Percentiles rank a stretch among this genome's conserved stretches.
Evolutionary conservation across 2,113 vertebrate species (phyloP).

Genomic region (Saimiri boliviensis): DNA sequence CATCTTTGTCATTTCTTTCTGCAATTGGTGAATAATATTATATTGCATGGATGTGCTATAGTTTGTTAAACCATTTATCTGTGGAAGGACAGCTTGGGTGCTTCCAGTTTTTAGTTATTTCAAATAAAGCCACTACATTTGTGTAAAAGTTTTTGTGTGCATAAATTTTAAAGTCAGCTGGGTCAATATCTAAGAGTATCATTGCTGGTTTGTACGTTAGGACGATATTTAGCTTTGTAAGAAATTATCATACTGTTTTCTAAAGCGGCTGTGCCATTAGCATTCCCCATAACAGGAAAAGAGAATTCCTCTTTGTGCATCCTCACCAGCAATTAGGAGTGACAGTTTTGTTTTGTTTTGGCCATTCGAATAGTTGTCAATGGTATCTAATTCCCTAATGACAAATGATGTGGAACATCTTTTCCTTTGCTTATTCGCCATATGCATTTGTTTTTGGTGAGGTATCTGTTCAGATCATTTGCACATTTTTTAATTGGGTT

Average conservation of each 20-base stretch:
- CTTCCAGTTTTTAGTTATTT: background rate
- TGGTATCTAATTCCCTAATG: background rate
- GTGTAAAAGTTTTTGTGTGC: background rate
- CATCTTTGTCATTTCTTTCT: background rate
- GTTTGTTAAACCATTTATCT: too few relatives aligned
- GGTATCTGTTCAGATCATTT: background rate
- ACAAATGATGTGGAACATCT: background rate
- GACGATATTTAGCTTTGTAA: background rate
- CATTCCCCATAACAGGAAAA: background rate
- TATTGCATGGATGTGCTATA: background rate
- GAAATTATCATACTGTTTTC: background rate
- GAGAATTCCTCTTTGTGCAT: background rate
- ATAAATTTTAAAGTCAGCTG: background rate
- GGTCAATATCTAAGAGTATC: background rate
- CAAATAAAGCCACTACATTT: background rate
- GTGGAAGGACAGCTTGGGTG: background rate
- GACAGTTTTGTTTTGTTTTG: background rate
- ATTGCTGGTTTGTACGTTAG: background rate
- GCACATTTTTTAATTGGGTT: background rate
- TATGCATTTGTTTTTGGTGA: background rate
- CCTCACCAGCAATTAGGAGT: rapidly evolving
- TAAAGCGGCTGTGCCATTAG: background rate
- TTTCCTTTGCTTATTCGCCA: background rate
- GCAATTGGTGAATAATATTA: background rate
- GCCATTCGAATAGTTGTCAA: background rate